Evolutionary conservation across 2,797 vertebrate species (phyloP), one percentile per base, ranked within the genome.

Genomic region (Myotis daubentonii): DNA sequence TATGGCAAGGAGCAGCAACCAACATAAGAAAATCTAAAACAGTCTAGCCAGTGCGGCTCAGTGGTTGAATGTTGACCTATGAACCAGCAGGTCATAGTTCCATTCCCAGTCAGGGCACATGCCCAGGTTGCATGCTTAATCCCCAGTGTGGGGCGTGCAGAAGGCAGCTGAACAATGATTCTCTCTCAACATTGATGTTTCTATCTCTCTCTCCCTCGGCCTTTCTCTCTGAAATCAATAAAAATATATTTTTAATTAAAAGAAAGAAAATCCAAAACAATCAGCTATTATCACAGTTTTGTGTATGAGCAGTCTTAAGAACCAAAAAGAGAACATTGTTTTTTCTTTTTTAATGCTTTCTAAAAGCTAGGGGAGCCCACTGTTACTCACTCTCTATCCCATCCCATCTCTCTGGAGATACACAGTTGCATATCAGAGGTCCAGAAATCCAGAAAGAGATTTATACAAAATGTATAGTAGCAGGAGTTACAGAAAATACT

Each of bases 371-470:
- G 30, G 5, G 5, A 3, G 76, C 9, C 8, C 38, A 74, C 22
- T 51, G 12, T 51, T 84, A 28, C 22, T 84, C 28, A 47, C 12
- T 65, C 5, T 76, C 30, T 41, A 47, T 47, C 30, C 47, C 22
- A 81, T 20, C 11, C 72, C 47, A 49, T 49, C 44, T 78, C 38
- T 72, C 66, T 55, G 25, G 28, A 71, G 28, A 89, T 3, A 33
- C 8, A 75, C 17, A 44, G 65, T 25, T 89, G 10, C 28, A 44
- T 93, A 75, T 41, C 36, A 20, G 33, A 53, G 22, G 17, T 53
- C 23, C 51, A 91, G 6, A 96, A 85, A 85, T 85, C 22, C 68
- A 93, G 38, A 80, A 83, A 89, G n/a, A 76, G 60, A 47, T 57
- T 57, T 76, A 36, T 47, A 57, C n/a, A 93, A 49, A 83, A 55